A percentile compares a stretch with the other conserved stretches of the same genome.
phyloP scores from a whole-genome alignment of 2,888 invertebrate genomes.

The Callyntrura sp. region DNA sequence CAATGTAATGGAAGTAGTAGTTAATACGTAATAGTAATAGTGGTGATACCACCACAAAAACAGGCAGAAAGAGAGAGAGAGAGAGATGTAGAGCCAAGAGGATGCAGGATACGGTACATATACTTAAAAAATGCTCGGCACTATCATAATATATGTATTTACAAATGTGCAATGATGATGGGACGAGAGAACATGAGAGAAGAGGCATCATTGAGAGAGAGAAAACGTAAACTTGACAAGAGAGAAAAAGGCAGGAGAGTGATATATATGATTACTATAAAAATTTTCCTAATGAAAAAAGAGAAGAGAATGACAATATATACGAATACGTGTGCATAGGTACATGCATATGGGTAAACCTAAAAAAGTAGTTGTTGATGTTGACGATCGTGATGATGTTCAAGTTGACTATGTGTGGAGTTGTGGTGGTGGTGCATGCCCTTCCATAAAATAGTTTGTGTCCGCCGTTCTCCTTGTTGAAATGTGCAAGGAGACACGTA shows the following conservation, averaged over 20 bases:
- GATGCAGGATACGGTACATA: slow-evolving; percentile 13
- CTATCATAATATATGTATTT: not conserved
- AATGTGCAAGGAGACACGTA: too few species aligned
- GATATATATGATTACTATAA: not conserved
- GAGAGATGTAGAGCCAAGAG: not conserved
- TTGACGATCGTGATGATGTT: too few species aligned
- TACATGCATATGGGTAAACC: not conserved
- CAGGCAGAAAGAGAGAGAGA: not conserved
- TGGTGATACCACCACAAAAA: not conserved
- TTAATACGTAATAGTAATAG: not conserved
- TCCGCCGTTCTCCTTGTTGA: too few species aligned
- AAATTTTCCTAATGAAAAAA: not conserved
- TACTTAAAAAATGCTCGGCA: slow-evolving; percentile 4
- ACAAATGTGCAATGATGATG: not conserved
- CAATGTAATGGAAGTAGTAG: too few species aligned
- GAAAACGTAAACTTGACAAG: slow-evolving; percentile 48
- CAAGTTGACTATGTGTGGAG: too few species aligned
- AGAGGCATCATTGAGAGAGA: not conserved
- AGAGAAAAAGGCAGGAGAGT: slow-evolving; percentile 2
- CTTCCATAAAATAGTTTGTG: too few species aligned
- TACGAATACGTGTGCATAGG: not conserved
- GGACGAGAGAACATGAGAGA: not conserved
- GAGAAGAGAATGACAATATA: not conserved
- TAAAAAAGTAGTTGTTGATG: too few species aligned
- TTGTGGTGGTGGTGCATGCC: too few species aligned